These are phyloP conservation scores for Rhinichthys osculus DNA, from an alignment of 2,797 vertebrate species.

Conservation along the genomic window DNA sequence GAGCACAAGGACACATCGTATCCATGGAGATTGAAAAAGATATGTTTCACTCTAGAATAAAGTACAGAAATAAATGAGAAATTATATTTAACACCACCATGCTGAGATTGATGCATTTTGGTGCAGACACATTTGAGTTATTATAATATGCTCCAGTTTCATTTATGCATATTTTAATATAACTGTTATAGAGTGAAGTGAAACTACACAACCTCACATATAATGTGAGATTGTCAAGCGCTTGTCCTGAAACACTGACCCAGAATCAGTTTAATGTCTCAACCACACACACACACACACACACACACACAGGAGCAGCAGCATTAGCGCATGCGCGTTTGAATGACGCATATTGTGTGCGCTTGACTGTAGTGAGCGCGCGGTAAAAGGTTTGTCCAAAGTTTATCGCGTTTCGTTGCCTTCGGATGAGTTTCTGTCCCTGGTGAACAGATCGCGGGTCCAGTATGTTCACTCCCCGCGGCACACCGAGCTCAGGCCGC, in stretches of 20 bases:
- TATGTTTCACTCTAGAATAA: not conserved
- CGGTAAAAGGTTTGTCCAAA: not conserved
- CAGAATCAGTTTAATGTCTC: not conserved
- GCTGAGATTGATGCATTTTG: not conserved
- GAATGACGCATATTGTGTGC: conserved; percentile 16
- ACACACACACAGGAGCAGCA: not conserved
- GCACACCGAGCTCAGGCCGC: conserved; percentile 70
- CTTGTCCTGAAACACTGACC: not conserved
- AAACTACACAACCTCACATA: not conserved
- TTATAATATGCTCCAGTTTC: not conserved
- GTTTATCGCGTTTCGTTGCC: not conserved
- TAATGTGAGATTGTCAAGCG: not conserved
- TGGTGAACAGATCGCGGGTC: not conserved
- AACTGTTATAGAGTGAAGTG: not conserved
- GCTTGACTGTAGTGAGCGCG: not conserved
- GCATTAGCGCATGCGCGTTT: not conserved
- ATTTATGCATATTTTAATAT: not conserved
- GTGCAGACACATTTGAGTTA: not conserved
- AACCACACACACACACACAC: not conserved
- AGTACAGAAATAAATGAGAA: not conserved
- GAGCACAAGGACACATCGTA: too few relatives aligned
- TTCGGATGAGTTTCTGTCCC: not conserved
- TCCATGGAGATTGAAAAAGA: not conserved
- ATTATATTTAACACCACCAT: not conserved
- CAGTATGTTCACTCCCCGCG: conserved; percentile 77